Conservation (phyloP, 2,113 vertebrate species). For the Elephas maximus region DNA sequence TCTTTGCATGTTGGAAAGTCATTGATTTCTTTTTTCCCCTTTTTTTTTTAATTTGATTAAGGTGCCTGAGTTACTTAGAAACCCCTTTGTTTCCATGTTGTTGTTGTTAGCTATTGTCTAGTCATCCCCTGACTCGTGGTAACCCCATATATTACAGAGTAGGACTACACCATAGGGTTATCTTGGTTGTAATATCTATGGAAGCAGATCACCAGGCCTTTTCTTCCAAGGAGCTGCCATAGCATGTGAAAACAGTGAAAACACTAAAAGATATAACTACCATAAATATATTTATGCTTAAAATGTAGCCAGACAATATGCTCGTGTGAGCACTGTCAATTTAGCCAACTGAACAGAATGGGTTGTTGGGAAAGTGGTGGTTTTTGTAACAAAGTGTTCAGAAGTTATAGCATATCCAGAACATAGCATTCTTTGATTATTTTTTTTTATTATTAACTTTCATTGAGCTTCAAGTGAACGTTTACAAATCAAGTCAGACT, state of each 20-base stretch:
- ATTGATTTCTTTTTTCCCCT: background rate
- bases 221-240: background rate
- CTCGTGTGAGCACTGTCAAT: background rate
- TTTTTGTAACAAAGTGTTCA: background rate
- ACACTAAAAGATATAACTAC: background rate
- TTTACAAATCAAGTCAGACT: too few relatives aligned
- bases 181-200: background rate
- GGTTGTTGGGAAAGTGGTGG: background rate
- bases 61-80: background rate
- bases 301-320: background rate
- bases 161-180: background rate
- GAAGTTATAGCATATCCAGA: background rate
- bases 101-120: too few relatives aligned
- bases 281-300: background rate
- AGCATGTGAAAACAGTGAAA: background rate
- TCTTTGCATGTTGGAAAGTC: conserved; percentile 11
- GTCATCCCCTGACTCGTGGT: too few relatives aligned
- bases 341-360: background rate
- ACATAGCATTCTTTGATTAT: background rate
- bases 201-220: background rate
- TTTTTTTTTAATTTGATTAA: background rate
- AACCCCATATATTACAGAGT: too few relatives aligned
- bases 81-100: background rate
- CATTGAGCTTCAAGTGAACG: too few relatives aligned
- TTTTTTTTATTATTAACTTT: background rate